A percentile compares a stretch with the other conserved stretches of the same genome.
phyloP scores from a whole-genome alignment of 2,888 invertebrate species.

The Germaria angustata region DNA sequence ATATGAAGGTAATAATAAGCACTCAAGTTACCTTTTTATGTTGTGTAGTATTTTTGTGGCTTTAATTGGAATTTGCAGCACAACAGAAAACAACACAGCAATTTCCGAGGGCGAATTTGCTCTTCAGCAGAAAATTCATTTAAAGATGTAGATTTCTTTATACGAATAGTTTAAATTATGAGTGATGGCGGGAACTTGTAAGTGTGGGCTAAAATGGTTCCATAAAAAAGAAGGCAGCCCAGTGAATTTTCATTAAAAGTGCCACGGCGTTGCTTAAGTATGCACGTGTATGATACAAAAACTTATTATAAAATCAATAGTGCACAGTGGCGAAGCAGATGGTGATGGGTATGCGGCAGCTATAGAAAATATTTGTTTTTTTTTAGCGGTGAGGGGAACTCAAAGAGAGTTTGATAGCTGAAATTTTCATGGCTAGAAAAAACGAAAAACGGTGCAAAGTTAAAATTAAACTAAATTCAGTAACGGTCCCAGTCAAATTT shows the following conservation, averaged over 20 bases:
- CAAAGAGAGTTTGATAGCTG: neutral
- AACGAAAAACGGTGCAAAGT: too few species aligned
- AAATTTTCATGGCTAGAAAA: too few species aligned
- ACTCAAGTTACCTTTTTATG: conserved; percentile 33
- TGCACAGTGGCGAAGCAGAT: neutral
- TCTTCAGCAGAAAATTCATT: conserved; percentile 14
- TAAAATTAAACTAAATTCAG: too few species aligned
- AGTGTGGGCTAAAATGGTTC: conserved; percentile 5
- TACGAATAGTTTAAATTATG: neutral
- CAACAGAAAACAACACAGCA: neutral
- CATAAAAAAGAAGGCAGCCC: neutral
- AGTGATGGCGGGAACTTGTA: neutral
- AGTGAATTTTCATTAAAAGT: conserved; percentile 40
- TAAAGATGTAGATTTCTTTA: conserved; percentile 1
- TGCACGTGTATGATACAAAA: neutral
- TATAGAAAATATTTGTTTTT: too few species aligned
- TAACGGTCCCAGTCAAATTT: too few species aligned
- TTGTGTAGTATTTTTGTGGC: conserved; percentile 42
- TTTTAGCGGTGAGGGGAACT: too few species aligned
- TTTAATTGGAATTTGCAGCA: conserved; percentile 41
- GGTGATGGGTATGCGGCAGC: too few species aligned
- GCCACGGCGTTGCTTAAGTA: neutral
- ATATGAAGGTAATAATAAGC: conserved; percentile 48
- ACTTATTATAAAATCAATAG: neutral
- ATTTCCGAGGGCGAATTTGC: neutral